phyloP scores from a whole-genome alignment of 2,888 invertebrate species.

The Chrysotoxum bicinctum region DNA sequence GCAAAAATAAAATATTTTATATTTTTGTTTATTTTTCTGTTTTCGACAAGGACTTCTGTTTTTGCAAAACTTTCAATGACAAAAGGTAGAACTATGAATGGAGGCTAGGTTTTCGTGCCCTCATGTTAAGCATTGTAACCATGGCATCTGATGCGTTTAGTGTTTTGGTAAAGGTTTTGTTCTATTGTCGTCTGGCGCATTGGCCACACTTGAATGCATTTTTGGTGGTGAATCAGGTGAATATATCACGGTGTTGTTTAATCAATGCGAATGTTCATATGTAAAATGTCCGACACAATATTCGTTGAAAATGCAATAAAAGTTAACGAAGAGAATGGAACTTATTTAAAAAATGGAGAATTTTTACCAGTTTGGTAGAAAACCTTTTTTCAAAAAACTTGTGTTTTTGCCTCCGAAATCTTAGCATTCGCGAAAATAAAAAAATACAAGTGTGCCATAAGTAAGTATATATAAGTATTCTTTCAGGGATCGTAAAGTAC shows the following conservation, averaged over 20 bases:
- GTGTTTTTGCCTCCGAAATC: too few relatives aligned
- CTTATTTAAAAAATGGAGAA: too few relatives aligned
- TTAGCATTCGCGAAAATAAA: too few relatives aligned
- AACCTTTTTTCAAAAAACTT: too few relatives aligned
- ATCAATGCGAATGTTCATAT: slow-evolving; percentile 43
- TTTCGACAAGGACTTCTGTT: slow-evolving; percentile 32
- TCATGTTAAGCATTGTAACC: slow-evolving; percentile 29
- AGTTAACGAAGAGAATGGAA: too few relatives aligned
- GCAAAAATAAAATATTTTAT: slow-evolving; percentile 38
- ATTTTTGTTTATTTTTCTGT: slow-evolving; percentile 25
- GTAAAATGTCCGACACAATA: not conserved
- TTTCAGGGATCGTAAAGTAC: too few relatives aligned
- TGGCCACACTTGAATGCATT: slow-evolving; percentile 17
- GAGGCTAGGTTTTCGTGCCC: slow-evolving; percentile 2
- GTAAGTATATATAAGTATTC: too few relatives aligned
- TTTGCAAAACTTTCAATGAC: slow-evolving; percentile 28
- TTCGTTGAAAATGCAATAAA: too few relatives aligned
- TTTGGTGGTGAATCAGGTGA: slow-evolving; percentile 3
- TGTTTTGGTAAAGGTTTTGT: not conserved
- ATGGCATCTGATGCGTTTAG: slow-evolving; percentile 18
- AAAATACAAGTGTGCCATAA: too few relatives aligned
- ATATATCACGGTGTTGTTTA: slow-evolving; percentile 48
- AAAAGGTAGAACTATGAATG: slow-evolving; percentile 26
- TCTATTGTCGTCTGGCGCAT: slow-evolving; percentile 50
- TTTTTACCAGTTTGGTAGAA: too few relatives aligned